phyloP scores from a whole-genome alignment of 2,113 vertebrate species.

The Scatophagus argus region DNA sequence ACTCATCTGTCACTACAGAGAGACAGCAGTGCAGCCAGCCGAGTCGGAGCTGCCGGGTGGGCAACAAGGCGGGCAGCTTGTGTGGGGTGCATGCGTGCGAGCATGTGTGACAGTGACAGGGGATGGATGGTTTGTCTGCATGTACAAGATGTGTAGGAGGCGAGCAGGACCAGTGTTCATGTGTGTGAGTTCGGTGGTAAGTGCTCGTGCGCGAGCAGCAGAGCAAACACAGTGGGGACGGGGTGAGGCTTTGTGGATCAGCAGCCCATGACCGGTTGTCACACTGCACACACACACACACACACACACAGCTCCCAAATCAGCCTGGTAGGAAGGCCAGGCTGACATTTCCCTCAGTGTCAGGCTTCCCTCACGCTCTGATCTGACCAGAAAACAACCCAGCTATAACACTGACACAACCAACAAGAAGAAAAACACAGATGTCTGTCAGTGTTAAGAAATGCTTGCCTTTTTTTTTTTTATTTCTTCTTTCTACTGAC shows the following conservation, averaged over 20 bases:
- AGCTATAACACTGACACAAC: slow-evolving; percentile 37
- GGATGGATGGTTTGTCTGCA: slow-evolving; percentile 50
- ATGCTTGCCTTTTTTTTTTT: slow-evolving; percentile 40
- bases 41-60: slow-evolving; percentile 49
- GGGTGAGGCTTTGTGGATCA: slow-evolving; percentile 70
- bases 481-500: too few species aligned
- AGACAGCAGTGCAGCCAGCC: slow-evolving; percentile 66
- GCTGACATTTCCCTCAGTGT: slow-evolving; percentile 72
- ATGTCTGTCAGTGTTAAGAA: slow-evolving; percentile 9
- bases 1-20: slow-evolving; percentile 73
- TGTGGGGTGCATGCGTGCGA: slow-evolving; percentile 18
- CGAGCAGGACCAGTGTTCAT: slow-evolving; percentile 23
- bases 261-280: slow-evolving; percentile 70
- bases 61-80: slow-evolving; percentile 40
- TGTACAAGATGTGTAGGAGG: slow-evolving; percentile 55
- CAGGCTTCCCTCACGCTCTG: slow-evolving; percentile 53
- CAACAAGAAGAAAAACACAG: slow-evolving; percentile 19
- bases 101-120: slow-evolving; percentile 28
- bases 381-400: slow-evolving; percentile 55
- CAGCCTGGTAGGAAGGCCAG: slow-evolving; percentile 57
- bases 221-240: slow-evolving; percentile 66
- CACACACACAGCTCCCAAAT: slow-evolving; percentile 43
- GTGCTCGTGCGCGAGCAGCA: slow-evolving; percentile 43
- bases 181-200: slow-evolving; percentile 42
- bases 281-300: slow-evolving; percentile 42